These are phyloP conservation scores for Engraulis encrasicolus DNA, from an alignment of 2,113 vertebrate genomes.

Conservation along the genomic window DNA sequence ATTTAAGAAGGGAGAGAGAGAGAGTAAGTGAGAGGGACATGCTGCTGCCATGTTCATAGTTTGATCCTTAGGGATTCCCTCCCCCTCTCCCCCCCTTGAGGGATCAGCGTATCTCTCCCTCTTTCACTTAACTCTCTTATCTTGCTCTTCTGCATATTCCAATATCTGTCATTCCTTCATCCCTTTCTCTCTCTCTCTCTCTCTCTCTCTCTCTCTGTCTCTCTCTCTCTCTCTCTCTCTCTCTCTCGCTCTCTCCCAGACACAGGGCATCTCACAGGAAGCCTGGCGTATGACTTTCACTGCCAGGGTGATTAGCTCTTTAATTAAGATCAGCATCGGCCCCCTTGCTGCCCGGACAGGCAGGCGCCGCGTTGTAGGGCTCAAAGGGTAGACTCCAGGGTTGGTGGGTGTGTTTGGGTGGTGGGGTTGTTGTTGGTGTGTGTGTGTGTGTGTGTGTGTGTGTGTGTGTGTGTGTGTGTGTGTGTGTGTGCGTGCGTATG, in stretches of 20 bases:
- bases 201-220: not conserved
- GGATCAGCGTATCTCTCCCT: not conserved
- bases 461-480: not conserved
- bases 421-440: conserved; percentile 57
- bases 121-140: too few relatives aligned
- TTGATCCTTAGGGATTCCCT: not conserved
- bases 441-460: not conserved
- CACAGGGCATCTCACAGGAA: conserved; percentile 21
- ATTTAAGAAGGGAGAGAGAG: not conserved
- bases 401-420: conserved; percentile 54
- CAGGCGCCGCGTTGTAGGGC: conserved; percentile 47
- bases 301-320: conserved; percentile 80
- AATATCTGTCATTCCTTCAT: not conserved
- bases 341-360: conserved; percentile 55
- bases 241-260: conserved; percentile 17
- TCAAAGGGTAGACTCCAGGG: too few relatives aligned
- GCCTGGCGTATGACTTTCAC: conserved; percentile 75
- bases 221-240: not conserved
- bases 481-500: not conserved
- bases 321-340: conserved; percentile 81
- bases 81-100: not conserved
- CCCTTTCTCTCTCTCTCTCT: too few relatives aligned
- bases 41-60: not conserved
- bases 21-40: not conserved
- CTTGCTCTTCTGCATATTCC: not conserved